These are phyloP conservation scores for Morpho achilles DNA, from an alignment of 2,888 invertebrate species.

Conservation along the genomic window DNA sequence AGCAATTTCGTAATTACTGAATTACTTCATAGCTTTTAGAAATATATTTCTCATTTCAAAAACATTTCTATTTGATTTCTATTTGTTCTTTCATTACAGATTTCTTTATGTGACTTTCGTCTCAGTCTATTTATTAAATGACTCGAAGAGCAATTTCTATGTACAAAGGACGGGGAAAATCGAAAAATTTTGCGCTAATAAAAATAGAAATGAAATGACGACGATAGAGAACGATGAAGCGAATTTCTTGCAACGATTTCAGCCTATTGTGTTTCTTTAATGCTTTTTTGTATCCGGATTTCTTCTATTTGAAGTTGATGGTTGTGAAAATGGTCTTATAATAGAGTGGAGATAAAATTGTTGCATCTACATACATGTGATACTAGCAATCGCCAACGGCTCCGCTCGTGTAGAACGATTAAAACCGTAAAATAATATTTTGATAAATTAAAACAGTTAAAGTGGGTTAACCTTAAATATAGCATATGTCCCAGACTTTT, in stretches of 20 bases:
- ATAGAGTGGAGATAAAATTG: not conserved
- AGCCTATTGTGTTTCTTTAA: conserved; percentile 9
- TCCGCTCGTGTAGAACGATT: no score
- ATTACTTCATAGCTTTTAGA: no score
- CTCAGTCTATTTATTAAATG: conserved; percentile 8
- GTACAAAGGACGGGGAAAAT: conserved; percentile 11
- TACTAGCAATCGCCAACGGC: no score
- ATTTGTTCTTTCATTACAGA: no score
- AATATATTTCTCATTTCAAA: no score
- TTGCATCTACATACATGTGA: no score
- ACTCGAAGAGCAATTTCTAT: conserved; percentile 5
- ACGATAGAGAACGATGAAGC: conserved; percentile 7
- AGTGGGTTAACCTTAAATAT: no score
- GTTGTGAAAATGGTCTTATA: conserved; percentile 1
- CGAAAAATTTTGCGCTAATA: conserved; percentile 9
- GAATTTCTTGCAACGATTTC: conserved; percentile 9
- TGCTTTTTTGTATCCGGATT: not conserved
- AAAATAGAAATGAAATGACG: conserved; percentile 3
- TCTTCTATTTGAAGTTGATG: conserved; percentile 2
- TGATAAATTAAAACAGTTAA: no score
- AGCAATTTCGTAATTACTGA: no score
- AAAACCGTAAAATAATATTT: no score
- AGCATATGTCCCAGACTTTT: no score
- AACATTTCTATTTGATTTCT: not conserved
- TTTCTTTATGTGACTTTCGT: not conserved